These are phyloP conservation scores for Platysternon megacephalum DNA, from an alignment of 2,113 vertebrate genomes.

Conservation along the genomic window DNA sequence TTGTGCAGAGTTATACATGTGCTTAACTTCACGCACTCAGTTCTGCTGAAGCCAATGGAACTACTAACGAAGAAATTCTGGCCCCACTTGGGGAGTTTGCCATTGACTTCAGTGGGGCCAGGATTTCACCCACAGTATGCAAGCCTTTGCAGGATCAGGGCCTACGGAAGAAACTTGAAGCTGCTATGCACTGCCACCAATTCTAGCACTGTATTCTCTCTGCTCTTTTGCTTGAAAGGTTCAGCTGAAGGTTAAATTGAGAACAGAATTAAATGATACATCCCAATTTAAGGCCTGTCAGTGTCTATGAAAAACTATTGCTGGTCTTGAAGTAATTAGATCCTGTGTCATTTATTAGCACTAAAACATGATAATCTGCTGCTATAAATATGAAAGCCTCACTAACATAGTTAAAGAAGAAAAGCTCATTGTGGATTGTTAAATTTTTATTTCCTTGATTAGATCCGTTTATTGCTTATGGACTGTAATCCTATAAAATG, in stretches of 20 bases:
- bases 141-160: not conserved
- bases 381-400: slow-evolving; percentile 72
- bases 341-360: slow-evolving; percentile 70
- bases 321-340: slow-evolving; percentile 75
- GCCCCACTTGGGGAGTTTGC: not conserved
- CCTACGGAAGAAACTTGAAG: not conserved
- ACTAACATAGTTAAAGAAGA: slow-evolving; percentile 51
- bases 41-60: not conserved
- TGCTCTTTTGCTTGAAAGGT: not conserved
- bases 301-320: slow-evolving; percentile 63
- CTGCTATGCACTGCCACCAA: not conserved
- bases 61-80: not conserved
- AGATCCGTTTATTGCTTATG: slow-evolving; percentile 59
- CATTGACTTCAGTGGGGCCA: not conserved
- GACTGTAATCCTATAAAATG: slow-evolving; percentile 50
- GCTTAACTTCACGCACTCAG: accelerated
- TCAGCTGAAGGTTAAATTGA: slow-evolving; percentile 64
- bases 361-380: slow-evolving; percentile 67
- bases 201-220: not conserved
- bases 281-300: slow-evolving; percentile 72
- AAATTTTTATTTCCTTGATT: slow-evolving; percentile 67
- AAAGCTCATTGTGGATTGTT: slow-evolving; percentile 61
- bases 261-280: slow-evolving; percentile 60
- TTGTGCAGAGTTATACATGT: not conserved
- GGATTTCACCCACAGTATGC: accelerated